These are phyloP conservation scores for Yoshiicerus persimilis DNA, from an alignment of 1,140 invertebrate genomes.

Conservation along the genomic window DNA sequence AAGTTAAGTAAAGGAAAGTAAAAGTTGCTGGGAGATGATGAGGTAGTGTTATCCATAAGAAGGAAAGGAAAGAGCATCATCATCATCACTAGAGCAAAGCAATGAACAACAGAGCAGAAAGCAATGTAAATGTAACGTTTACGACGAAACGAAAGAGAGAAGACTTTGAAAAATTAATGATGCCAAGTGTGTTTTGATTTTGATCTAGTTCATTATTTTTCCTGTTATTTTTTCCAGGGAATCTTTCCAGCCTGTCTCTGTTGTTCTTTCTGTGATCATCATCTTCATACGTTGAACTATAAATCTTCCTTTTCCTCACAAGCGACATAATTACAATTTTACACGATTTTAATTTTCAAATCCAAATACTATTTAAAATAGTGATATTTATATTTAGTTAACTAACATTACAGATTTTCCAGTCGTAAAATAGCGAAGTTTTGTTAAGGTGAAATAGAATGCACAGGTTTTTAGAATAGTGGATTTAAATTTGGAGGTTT, in stretches of 20 bases:
- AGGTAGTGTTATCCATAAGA: background rate
- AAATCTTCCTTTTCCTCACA: background rate
- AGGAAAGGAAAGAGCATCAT: background rate
- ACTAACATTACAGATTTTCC: background rate
- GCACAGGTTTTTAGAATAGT: too few species aligned
- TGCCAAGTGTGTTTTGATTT: constrained; percentile 46
- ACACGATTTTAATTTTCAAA: background rate
- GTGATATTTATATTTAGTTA: background rate
- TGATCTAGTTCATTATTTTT: constrained; percentile 46
- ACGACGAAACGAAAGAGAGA: background rate
- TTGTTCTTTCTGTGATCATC: constrained; percentile 36
- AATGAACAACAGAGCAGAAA: constrained; percentile 26
- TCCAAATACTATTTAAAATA: too few species aligned
- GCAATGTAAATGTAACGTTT: background rate
- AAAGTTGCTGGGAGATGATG: background rate
- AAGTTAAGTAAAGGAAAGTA: constrained; percentile 5
- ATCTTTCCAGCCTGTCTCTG: constrained; percentile 16
- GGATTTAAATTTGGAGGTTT: too few species aligned
- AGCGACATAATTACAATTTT: background rate
- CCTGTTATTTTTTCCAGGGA: constrained; percentile 31
- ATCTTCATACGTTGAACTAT: background rate
- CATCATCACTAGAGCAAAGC: background rate
- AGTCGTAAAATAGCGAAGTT: background rate
- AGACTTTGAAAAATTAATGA: constrained; percentile 47
- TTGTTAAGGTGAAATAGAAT: too few species aligned